phyloP scores from a whole-genome alignment of 1,140 invertebrate genomes.

The Ladona fulva region DNA sequence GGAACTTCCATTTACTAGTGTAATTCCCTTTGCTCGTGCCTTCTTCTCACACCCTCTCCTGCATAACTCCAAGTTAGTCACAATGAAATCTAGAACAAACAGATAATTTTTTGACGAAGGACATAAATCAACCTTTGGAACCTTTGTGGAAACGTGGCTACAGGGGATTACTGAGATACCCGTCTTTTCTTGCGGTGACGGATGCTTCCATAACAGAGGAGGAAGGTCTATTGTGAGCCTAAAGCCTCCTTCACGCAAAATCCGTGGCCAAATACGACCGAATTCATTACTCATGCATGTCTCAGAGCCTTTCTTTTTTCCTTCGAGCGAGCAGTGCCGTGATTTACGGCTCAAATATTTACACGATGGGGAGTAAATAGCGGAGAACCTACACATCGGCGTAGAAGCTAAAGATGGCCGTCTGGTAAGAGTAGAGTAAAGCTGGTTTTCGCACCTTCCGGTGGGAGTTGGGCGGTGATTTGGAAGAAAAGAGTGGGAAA shows the following conservation, averaged over 20 bases:
- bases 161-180: not conserved
- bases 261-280: not conserved
- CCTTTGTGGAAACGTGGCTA: not conserved
- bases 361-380: not conserved
- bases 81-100: constrained; percentile 2
- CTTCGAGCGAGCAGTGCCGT: no score
- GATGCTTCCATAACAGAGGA: not conserved
- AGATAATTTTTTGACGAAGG: constrained; percentile 2
- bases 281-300: constrained; percentile 7
- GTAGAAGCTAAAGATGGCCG: no score
- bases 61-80: not conserved
- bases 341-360: not conserved
- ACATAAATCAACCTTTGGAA: not conserved
- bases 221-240: not conserved
- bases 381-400: no score
- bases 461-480: no score
- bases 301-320: not conserved
- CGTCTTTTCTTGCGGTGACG: not conserved
- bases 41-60: no score
- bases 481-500: no score
- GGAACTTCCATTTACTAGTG: no score
- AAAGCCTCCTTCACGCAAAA: not conserved
- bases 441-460: no score
- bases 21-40: no score
- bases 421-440: no score